Evolutionary conservation across 1,140 invertebrate genomes (phyloP).

Genomic region (Penaeus vannamei): DNA sequence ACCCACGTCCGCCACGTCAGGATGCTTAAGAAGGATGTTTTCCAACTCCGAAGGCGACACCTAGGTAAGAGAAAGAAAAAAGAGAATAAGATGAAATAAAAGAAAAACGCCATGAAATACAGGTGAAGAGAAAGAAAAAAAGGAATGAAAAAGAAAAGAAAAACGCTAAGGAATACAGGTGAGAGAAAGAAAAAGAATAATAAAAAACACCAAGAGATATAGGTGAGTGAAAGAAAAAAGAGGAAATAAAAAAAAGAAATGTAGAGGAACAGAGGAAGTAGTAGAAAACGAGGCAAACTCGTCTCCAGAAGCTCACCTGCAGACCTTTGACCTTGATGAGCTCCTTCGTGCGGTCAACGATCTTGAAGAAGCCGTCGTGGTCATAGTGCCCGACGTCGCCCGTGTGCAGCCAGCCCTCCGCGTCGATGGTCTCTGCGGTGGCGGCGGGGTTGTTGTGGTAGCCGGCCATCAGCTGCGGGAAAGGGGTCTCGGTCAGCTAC

Average conservation of each 20-base stretch:
- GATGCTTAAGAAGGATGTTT: slow-evolving; percentile 72
- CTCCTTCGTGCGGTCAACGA: slow-evolving; percentile 70
- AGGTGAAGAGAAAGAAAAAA: no score
- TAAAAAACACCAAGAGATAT: no score
- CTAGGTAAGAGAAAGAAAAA: slow-evolving; percentile 66
- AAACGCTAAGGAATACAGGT: background rate
- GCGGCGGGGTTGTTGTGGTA: slow-evolving; percentile 38
- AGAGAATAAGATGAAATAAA: no score
- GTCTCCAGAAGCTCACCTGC: slow-evolving; percentile 19
- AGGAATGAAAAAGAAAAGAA: no score
- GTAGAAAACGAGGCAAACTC: no score
- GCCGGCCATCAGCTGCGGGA: slow-evolving; percentile 38
- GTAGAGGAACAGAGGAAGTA: no score
- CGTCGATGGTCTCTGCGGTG: slow-evolving; percentile 1
- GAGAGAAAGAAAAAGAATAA: no score
- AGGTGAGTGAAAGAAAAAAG: no score
- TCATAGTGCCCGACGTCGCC: slow-evolving; percentile 70
- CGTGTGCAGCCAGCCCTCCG: slow-evolving; percentile 69
- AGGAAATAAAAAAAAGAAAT: no score
- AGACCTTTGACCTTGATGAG: slow-evolving; percentile 58
- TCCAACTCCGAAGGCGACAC: slow-evolving; percentile 75
- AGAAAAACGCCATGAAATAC: no score
- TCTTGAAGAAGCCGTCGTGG: slow-evolving; percentile 69
- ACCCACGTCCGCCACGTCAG: slow-evolving; percentile 74
- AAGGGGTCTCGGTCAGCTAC: no score